These are phyloP conservation scores for Leptoclinus maculatus DNA, from an alignment of 2,797 vertebrate genomes.

Conservation along the genomic window DNA sequence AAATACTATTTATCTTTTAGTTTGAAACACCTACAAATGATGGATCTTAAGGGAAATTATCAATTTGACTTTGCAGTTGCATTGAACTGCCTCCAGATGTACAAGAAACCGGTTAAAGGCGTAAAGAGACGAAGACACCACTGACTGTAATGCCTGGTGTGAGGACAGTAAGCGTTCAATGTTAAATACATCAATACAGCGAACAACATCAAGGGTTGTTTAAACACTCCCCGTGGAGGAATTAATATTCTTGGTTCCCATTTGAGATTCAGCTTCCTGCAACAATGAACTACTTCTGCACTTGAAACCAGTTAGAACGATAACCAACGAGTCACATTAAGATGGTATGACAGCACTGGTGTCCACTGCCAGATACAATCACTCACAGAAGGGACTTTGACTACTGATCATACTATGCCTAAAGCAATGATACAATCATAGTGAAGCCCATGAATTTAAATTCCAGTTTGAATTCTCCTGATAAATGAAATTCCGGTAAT, in stretches of 20 bases:
- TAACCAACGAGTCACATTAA: slow-evolving; percentile 8
- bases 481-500: neutral
- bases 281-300: slow-evolving; percentile 10
- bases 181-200: neutral
- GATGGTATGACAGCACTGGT: slow-evolving; percentile 1
- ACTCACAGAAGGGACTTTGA: slow-evolving; percentile 9
- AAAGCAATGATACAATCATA: slow-evolving; percentile 35
- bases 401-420: slow-evolving; percentile 24
- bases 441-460: slow-evolving; percentile 11
- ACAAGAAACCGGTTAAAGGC: slow-evolving; percentile 30
- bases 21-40: neutral
- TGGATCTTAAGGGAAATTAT: neutral
- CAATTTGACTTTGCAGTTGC: neutral
- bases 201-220: neutral
- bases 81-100: slow-evolving; percentile 18
- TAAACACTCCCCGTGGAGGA: neutral
- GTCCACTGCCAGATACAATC: slow-evolving; percentile 38
- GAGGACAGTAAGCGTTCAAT: neutral
- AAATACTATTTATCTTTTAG: neutral
- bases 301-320: slow-evolving; percentile 1
- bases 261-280: neutral
- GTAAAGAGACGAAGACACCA: slow-evolving; percentile 42
- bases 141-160: slow-evolving; percentile 1
- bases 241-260: neutral
- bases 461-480: slow-evolving; percentile 15